Percentiles rank a stretch among this genome's conserved stretches.
These are phyloP conservation scores for Eutrigla gurnardus DNA, from an alignment of 2,797 vertebrate genomes.

Conservation along the genomic window DNA sequence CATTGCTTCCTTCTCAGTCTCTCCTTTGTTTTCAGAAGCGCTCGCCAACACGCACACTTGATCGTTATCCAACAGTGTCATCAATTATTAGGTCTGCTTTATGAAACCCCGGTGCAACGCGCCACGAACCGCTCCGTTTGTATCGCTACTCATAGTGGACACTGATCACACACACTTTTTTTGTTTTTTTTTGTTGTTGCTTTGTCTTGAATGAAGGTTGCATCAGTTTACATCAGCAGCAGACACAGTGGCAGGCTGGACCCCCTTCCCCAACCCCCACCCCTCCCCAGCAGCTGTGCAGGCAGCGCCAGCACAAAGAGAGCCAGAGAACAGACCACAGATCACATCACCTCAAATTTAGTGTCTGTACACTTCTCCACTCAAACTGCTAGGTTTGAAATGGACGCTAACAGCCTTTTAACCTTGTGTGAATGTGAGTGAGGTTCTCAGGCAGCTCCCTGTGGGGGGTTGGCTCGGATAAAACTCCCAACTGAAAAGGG, in stretches of 20 bases:
- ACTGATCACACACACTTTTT: conserved; percentile 43
- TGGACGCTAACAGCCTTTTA: conserved; percentile 24
- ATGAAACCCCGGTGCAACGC: conserved; percentile 71
- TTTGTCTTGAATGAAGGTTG: conserved; percentile 78
- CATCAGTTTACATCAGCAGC: conserved; percentile 82
- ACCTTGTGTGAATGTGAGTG: conserved; percentile 16
- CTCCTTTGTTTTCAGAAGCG: conserved; percentile 4
- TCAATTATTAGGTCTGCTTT: conserved; percentile 73
- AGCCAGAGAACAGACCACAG: conserved; percentile 22
- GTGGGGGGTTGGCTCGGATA: neutral
- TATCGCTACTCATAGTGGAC: conserved; percentile 68
- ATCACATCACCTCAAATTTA: conserved; percentile 35
- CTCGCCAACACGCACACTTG: conserved; percentile 25
- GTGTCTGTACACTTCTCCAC: conserved; percentile 25
- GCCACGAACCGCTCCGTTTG: conserved; percentile 46
- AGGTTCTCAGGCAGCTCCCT: conserved; percentile 5
- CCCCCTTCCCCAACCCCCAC: conserved; percentile 37
- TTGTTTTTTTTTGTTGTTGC: conserved; percentile 54
- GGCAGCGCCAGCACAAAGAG: conserved; percentile 17
- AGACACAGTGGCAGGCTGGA: conserved; percentile 65
- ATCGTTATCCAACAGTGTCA: conserved; percentile 67
- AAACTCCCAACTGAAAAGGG: neutral
- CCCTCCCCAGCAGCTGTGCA: conserved; percentile 33
- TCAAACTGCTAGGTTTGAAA: conserved; percentile 27
- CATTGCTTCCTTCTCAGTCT: conserved; percentile 10